Evolutionary conservation across 2,888 invertebrate genomes (phyloP), one percentile per base, ranked within the genome.

Genomic region (Pseudococcus jackbeardsleyi): DNA sequence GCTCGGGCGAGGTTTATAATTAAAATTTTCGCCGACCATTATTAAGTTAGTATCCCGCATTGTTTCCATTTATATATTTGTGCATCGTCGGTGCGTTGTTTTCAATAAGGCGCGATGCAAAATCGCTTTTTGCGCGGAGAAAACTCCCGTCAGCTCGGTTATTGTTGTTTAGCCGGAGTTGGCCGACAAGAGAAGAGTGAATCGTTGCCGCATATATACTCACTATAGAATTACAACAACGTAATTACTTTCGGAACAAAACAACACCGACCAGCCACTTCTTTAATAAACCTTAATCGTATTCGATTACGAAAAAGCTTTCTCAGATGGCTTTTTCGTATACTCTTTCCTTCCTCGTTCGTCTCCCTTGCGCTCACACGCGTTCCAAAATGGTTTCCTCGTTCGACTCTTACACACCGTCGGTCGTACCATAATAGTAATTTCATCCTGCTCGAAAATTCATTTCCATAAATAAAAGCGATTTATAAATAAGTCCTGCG

Each of bases 11-110:
- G 64, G 64, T 64, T 72, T 72, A 72, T 72, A 72, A 72, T 72
- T 72, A 72, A 72, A 72, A 72, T 72, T 72, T 72, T 72, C 72
- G 72, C 33, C 72, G 72, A 72, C 72, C 72, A 72, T 72, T 72
- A 72, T 72, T 72, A 72, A 72, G 72, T 72, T 72, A 72, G 72
- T 72, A 72, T 72, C 72, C 72, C 72, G 72, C 72, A 72, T 72
- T 72, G 72, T 72, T 72, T 72, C 72, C 72, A 72, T 72, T 72
- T 72, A 42, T 42, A 9, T 42, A 72, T 33, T 33, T 33, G 72
- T 72, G 72, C 72, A 72, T 72, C 72, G 15, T 72, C 8, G n/a
- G n/a, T n/a, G 54, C n/a, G 17, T 15, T n/a, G 54, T 54, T 33
- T 72, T 72, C 17, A 72, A 33, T 17, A 33, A 72, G 72, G 72